Evolutionary conservation across 1,140 invertebrate species (phyloP), one percentile per base, ranked within the genome.

Genomic region (Acromyrmex heyeri): DNA sequence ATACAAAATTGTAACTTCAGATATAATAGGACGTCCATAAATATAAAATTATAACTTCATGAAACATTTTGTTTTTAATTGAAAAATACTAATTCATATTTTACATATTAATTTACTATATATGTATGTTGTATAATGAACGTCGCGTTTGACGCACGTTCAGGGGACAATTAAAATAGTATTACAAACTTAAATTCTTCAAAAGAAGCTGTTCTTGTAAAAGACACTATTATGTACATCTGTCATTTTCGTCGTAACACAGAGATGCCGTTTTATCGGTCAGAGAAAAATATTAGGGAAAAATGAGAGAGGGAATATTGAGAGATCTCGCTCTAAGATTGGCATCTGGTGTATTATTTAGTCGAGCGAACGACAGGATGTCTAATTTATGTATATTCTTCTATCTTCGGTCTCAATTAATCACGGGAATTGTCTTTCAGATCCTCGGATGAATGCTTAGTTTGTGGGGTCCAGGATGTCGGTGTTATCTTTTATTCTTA

Each of bases 401-500:
- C 14, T n/a, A 12, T 83, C 24, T 75, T 59, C 3, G 14, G 30
- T 27, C 76, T 78, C 27, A 57, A 27, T n/a, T 16, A 24, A 18
- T 72, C n/a, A 21, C 64, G 6, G 27, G 44, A 55, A 73, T 70
- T 62, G 21, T 67, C 77, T 4, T 75, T n/a, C 10, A 6, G 16
- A 38, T 34, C 12, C 18, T 87, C 21, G 18, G 12, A 6, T 18
- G 21, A 21, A 10, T 16, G 30, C 14, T 44, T 8, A 59, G 12
- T 55, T 34, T 18, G n/a, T 16, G 34, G 65, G 6, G 67, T 72
- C 18, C 27, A 24, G 50, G 16, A 44, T 27, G 65, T 7, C 24
- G 12, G 18, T n/a, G 18, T 38, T 30, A 12, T n/a, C 8, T 12
- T 27, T 76, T 86, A 91, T 72, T 88, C 62, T 5, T 91, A 86